Base-by-base conservation (phyloP, 2,113 vertebrate species). In the Micromys minutus region DNA sequence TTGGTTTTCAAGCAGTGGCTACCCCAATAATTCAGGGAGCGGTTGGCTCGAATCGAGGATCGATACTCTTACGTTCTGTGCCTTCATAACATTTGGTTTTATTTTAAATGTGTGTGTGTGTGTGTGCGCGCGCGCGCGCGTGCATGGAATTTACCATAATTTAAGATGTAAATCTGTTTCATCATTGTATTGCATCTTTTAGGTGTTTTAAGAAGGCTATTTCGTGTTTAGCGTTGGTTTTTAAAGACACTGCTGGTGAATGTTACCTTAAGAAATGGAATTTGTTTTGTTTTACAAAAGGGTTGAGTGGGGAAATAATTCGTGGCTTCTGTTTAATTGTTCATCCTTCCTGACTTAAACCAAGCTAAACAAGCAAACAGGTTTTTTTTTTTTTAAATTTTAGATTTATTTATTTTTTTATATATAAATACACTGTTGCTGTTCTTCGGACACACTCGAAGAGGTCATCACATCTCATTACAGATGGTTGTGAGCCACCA, bases 231-330 rank as follows among this genome's bases (percentile, higher is more conserved):
- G 57, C 39, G 79, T 26, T 81, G 63, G 81, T 77, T 91, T 86
- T 63, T 75, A 90, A 94, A 89, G 77, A 67, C n/a, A n/a, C n/a
- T n/a, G 10, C 26, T 52, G 65, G 65, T 75, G 39, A 47, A 1
- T 85, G 42, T 84, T 86, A 63, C 67, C 94, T 91, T 89, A 87
- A 61, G 91, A 87, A 89, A 89, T n/a, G 12, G n/a, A 87, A 65
- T 87, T 88, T 89, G 79, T 67, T 94, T 92, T 94, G 29, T 90
- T 94, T 86, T 52, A 81, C 69, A 47, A 83, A 90, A 94, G 71
- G 55, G 72, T 57, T 7, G 31, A 91, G 17, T 34, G n/a, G 45
- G 87, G 42, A 34, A 75, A 8, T 90, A 65, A 57, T 31, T 50
- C 4, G 50, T 63, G 63, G 36, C 17, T 29, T 75, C 42, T 90